Evolutionary conservation across 2,797 vertebrate species (phyloP), one percentile per base, ranked within the genome.

Genomic region (Dryobates pubescens): DNA sequence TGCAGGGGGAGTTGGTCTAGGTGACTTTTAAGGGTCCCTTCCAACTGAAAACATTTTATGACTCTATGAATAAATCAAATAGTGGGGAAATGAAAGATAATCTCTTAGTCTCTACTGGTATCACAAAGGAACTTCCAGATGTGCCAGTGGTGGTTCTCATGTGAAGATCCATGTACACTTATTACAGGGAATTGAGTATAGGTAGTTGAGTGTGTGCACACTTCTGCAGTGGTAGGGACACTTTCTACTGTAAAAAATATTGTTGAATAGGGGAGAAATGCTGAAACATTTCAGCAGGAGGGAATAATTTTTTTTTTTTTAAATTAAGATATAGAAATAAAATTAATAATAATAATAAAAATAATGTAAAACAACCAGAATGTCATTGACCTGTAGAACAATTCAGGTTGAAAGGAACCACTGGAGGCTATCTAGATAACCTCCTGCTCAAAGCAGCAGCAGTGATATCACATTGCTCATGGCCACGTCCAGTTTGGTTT

Each of bases 221-320:
- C 10, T 71, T 77, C 36, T 20, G 15, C 65, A 88, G 32, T 36
- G 80, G 47, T 82, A 58, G 7, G 1, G 24, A 49, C 7, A 17
- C 7, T 29, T 63, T 74, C 78, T 38, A 12, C 41, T 74, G 4
- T 38, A 51, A 34, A 87, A 76, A 65, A 47, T 41, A 6, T 26
- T 38, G 23, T 18, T 75, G 2, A 2, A 13, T 41, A 65, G 18
- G 9, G 6, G 3, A 87, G 13, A 9, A 29, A 38, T 1, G 0
- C 68, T 65, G 59, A 81, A 88, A 62, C 1, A 13, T 74, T 78
- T 81, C 38, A 61, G 4, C 5, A 1, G 9, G 7, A 34, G 22
- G 11, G 12, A 13, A 3, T 8, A 59, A 23, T n/a, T n/a, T n/a
- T n/a, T n/a, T n/a, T n/a, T n/a, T n/a, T n/a, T n/a, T n/a, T n/a